These are phyloP conservation scores for Mylabris phalerata DNA, from an alignment of 1,140 invertebrate species.

Conservation along the genomic window DNA sequence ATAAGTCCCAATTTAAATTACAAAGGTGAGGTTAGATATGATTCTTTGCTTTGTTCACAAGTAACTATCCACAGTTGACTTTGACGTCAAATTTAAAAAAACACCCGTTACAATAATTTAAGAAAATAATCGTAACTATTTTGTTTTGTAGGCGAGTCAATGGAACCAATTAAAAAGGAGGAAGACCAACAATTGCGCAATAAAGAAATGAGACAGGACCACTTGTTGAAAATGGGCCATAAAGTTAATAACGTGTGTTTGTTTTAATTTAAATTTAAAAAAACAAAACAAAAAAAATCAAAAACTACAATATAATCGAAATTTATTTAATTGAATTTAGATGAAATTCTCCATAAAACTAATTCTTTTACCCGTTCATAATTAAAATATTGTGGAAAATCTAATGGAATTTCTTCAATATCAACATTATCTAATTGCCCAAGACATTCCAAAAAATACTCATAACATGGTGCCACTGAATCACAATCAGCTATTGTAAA, in stretches of 20 bases:
- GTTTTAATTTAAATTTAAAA: constrained; percentile 16
- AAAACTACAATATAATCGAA: background rate
- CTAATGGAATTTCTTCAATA: constrained; percentile 55
- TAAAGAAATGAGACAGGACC: constrained; percentile 36
- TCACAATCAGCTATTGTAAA: constrained; percentile 76
- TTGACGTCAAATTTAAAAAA: too few species aligned
- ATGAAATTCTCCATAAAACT: constrained; percentile 63
- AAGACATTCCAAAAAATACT: constrained; percentile 65
- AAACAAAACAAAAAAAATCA: too few species aligned
- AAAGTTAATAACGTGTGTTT: constrained; percentile 29
- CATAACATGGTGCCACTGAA: constrained; percentile 74
- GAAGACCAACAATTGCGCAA: constrained; percentile 36
- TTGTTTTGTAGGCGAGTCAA: constrained; percentile 22
- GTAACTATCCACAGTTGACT: too few species aligned
- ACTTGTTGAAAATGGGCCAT: constrained; percentile 25
- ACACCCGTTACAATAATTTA: background rate
- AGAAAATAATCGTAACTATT: too few species aligned
- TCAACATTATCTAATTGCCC: constrained; percentile 44
- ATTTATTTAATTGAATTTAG: constrained; percentile 10
- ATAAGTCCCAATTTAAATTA: too few species aligned
- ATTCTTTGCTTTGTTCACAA: too few species aligned
- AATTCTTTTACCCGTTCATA: constrained; percentile 73
- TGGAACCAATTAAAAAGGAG: constrained; percentile 37
- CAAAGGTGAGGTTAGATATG: too few species aligned
- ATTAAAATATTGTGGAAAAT: constrained; percentile 76